Evolutionary conservation across 2,888 invertebrate species (phyloP), one percentile per base, ranked within the genome.

Genomic region (Stratiomys singularior): DNA sequence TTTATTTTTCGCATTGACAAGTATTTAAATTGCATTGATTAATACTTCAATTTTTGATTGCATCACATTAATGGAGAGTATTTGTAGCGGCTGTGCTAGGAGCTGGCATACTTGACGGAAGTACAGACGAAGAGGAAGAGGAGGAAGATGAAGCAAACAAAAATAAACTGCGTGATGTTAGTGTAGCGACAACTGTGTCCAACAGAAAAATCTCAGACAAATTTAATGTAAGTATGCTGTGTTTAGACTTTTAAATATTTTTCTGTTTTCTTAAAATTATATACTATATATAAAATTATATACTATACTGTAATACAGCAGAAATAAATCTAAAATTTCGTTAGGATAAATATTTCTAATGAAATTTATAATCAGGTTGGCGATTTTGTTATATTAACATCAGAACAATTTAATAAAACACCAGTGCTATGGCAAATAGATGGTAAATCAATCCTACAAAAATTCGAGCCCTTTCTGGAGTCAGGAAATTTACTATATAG

Each of bases 361-460:
- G 1, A 4, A n/a, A 4, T 66, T 52, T 52, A 13, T 52, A 9
- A 9, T 9, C 58, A 77, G 77, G 5, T 71, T 80, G 96, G 96
- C 60, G 95, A 95, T 84, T 97, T 96, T 89, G 93, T 97, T 80
- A 94, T 95, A 52, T 90, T 96, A 84, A 94, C 94, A 88, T 90
- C 92, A 72, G 96, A 97, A 87, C 86, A 95, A 81, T 90, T 90
- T 78, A 91, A 93, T 85, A 93, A 95, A 86, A 94, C 93, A 90
- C 96, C 96, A 7, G 91, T 94, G 5, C 92, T 97, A 83, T 97
- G 97, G 97, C 92, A 95, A 86, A 94, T 97, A 74, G 96, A 97
- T 85, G 94, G 94, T 0, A 94, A 94, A 87, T 92, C 93, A 23
- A 89, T 95, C 81, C 86, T 95, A 80, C 94, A 95, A 87, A 95